Percentiles rank a stretch among this genome's conserved stretches.
phyloP scores from a whole-genome alignment of 1,140 invertebrate species.

The Drosophila kikkawai region DNA sequence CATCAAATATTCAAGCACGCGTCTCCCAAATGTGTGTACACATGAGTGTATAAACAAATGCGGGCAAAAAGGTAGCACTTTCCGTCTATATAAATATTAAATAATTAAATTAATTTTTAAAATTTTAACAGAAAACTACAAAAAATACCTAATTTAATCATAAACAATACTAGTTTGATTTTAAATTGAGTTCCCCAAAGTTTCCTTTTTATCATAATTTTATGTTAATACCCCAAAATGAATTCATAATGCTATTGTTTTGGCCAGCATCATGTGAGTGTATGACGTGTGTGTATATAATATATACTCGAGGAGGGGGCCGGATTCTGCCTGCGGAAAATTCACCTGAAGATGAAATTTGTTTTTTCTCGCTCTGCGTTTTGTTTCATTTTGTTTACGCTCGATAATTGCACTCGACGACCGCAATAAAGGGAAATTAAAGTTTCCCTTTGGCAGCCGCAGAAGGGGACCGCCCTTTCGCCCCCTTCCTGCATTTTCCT shows the following conservation, averaged over 20 bases:
- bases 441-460: constrained; percentile 54
- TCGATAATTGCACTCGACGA: constrained; percentile 74
- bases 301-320: not conserved
- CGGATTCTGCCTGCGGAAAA: constrained; percentile 32
- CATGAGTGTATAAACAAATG: not conserved
- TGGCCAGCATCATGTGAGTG: not conserved
- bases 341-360: constrained; percentile 52
- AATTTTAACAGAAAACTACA: not conserved
- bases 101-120: not conserved
- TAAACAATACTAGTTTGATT: not conserved
- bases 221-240: not conserved
- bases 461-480: not conserved
- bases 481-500: constrained; percentile 1
- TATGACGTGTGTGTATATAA: constrained; percentile 2
- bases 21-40: constrained; percentile 54
- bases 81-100: too few relatives aligned
- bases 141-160: not conserved
- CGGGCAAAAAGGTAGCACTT: not conserved
- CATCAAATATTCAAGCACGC: constrained; percentile 73
- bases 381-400: constrained; percentile 60
- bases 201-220: not conserved
- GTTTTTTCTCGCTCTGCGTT: constrained; percentile 13
- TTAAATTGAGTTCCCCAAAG: not conserved
- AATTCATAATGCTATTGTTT: not conserved
- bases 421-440: constrained; percentile 81